Percentiles rank a stretch among this genome's conserved stretches.
Conservation (phyloP, 1,140 invertebrate species). For the Camponotus vicinus region DNA sequence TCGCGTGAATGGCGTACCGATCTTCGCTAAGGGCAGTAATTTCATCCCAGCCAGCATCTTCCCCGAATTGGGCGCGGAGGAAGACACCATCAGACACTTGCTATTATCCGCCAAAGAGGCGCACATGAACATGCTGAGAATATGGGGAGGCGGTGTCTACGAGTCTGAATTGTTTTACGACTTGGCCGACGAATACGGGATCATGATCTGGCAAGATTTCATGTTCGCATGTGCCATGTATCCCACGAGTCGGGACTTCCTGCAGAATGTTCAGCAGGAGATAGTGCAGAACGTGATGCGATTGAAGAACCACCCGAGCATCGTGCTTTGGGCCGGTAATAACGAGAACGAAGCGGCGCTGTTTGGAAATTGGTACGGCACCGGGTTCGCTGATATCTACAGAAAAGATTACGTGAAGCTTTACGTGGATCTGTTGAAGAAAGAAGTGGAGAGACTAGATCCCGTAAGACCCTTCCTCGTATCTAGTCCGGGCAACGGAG, state of each 20-base stretch:
- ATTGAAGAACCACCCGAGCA: slow-evolving; percentile 95
- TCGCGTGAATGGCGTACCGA: slow-evolving; percentile 93
- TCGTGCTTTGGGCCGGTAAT: slow-evolving; percentile 97
- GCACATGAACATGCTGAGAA: slow-evolving; percentile 97
- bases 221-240: slow-evolving; percentile 99
- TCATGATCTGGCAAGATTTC: slow-evolving; percentile 97
- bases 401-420: slow-evolving; percentile 94
- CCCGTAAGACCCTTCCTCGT: slow-evolving; percentile 90
- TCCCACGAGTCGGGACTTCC: slow-evolving; percentile 91
- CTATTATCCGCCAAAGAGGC: slow-evolving; percentile 91
- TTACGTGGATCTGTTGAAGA: slow-evolving; percentile 93
- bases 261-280: slow-evolving; percentile 92
- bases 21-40: slow-evolving; percentile 99
- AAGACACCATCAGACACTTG: slow-evolving; percentile 86
- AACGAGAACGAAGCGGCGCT: slow-evolving; percentile 99
- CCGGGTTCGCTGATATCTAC: slow-evolving; percentile 87
- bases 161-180: slow-evolving; percentile 97
- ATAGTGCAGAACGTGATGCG: slow-evolving; percentile 94
- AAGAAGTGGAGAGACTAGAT: slow-evolving; percentile 89
- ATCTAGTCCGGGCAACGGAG: slow-evolving; percentile 97
- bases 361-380: slow-evolving; percentile 94
- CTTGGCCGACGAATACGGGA: slow-evolving; percentile 92
- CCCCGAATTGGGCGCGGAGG: slow-evolving; percentile 90
- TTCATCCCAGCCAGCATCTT: slow-evolving; percentile 97
- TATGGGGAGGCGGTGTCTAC: slow-evolving; percentile 99